Conservation (phyloP, 2,113 vertebrate species). For the Chelonoidis abingdonii region DNA sequence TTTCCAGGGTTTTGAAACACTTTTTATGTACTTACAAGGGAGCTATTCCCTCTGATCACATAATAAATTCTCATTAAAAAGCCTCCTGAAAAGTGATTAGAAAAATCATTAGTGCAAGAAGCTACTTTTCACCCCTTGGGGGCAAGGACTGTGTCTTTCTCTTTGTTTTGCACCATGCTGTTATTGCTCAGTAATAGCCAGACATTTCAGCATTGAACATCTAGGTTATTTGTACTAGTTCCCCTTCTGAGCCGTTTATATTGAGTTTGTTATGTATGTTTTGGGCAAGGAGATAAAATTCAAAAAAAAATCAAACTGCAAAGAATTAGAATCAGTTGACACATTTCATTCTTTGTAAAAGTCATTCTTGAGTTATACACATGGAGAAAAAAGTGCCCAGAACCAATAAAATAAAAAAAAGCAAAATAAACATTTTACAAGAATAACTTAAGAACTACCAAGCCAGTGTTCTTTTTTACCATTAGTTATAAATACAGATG, state of each 20-base stretch:
- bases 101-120: background rate
- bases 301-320: background rate
- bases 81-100: background rate
- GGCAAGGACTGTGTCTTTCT: background rate
- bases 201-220: background rate
- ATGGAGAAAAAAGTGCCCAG: background rate
- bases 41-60: background rate
- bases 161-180: background rate
- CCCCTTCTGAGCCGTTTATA: background rate
- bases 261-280: background rate
- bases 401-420: background rate
- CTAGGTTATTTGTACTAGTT: background rate
- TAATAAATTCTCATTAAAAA: background rate
- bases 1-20: background rate
- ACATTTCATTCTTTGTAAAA: background rate
- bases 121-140: background rate
- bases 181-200: background rate
- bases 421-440: background rate
- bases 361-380: background rate
- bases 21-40: fast-evolving
- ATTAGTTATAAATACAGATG: background rate
- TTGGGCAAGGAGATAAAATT: background rate
- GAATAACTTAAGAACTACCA: background rate
- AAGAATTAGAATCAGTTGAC: background rate
- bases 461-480: background rate